Evolutionary conservation across 2,888 invertebrate species (phyloP).

Genomic region (Eudasyphora cyanicolor): DNA sequence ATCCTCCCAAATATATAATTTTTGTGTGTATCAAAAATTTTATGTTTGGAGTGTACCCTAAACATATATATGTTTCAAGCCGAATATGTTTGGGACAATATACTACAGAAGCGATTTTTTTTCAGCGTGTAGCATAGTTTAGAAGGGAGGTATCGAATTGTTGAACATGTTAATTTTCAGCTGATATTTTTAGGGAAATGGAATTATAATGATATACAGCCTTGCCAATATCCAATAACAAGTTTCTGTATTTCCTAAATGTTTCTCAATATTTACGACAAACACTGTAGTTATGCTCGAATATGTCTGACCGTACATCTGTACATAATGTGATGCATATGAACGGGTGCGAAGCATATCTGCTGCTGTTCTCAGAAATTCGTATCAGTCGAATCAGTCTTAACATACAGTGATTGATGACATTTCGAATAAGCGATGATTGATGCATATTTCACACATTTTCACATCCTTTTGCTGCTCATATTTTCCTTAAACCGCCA

Average conservation of each 20-base stretch:
- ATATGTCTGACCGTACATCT: background rate
- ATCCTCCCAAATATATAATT: no score
- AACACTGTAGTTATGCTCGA: background rate
- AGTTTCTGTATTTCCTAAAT: no score
- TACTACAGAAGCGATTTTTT: no score
- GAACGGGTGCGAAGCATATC: conserved; percentile 40
- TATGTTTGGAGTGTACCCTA: no score
- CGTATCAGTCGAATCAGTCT: conserved; percentile 68
- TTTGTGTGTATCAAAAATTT: no score
- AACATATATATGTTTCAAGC: no score
- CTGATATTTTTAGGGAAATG: no score
- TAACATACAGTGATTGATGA: conserved; percentile 75
- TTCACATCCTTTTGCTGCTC: conserved; percentile 55
- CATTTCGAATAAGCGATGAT: conserved; percentile 78
- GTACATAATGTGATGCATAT: conserved; percentile 27
- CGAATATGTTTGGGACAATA: no score
- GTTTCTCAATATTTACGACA: background rate
- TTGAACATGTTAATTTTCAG: no score
- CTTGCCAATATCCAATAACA: background rate
- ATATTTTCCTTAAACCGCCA: conserved; percentile 40
- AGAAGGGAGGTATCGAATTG: no score
- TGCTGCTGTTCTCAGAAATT: conserved; percentile 64
- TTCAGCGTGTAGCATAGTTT: no score
- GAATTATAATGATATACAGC: no score
- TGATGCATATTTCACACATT: conserved; percentile 77